These are phyloP conservation scores for Empis livida DNA, from an alignment of 2,888 invertebrate genomes.

Conservation along the genomic window DNA sequence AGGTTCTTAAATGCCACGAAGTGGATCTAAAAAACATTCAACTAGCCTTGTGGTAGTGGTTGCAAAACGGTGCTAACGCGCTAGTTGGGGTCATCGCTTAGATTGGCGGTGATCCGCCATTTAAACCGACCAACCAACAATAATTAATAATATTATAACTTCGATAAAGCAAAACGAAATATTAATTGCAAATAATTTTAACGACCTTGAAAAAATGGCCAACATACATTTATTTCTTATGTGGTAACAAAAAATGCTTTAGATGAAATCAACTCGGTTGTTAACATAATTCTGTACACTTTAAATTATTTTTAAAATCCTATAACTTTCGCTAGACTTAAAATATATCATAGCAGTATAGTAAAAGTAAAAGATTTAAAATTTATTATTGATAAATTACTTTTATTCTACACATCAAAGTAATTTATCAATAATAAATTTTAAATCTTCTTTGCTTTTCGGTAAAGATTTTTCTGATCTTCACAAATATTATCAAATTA, in stretches of 20 bases:
- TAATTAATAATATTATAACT: not conserved
- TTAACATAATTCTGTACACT: not conserved
- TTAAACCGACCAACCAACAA: too few relatives aligned
- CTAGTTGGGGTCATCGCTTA: too few relatives aligned
- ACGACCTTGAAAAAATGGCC: not conserved
- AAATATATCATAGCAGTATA: not conserved
- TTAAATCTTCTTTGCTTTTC: too few relatives aligned
- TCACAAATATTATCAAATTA: not conserved
- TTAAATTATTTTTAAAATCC: not conserved
- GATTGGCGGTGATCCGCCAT: too few relatives aligned
- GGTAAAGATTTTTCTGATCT: not conserved
- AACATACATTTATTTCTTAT: not conserved
- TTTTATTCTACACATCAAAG: not conserved
- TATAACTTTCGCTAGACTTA: not conserved
- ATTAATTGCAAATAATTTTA: not conserved
- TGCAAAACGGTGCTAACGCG: too few relatives aligned
- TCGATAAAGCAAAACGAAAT: not conserved
- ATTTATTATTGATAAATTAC: not conserved
- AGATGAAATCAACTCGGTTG: not conserved
- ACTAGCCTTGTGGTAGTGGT: too few relatives aligned
- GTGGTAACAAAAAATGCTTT: too few relatives aligned
- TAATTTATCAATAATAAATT: too few relatives aligned
- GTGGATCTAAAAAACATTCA: too few relatives aligned
- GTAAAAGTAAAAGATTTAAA: not conserved
- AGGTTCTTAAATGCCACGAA: too few relatives aligned